Evolutionary conservation across 1,140 invertebrate species (phyloP).

Genomic region (Caenorhabditis inopinata): DNA sequence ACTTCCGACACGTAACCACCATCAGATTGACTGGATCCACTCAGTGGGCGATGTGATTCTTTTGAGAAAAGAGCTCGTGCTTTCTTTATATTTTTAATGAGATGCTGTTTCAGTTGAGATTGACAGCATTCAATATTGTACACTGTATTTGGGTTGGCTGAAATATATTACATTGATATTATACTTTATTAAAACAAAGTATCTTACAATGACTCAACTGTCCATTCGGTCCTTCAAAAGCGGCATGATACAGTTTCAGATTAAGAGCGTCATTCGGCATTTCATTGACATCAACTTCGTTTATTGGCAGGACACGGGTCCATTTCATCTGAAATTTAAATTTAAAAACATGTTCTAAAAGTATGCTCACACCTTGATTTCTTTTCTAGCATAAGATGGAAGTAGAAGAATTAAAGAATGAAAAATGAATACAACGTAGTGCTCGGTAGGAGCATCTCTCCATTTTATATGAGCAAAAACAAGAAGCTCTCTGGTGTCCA

Average conservation of each 20-base stretch:
- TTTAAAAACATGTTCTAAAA: too few species aligned
- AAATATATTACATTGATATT: not conserved
- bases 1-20: slow-evolving; percentile 50
- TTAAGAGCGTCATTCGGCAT: not conserved
- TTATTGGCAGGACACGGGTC: slow-evolving; percentile 34
- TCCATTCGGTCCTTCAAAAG: slow-evolving; percentile 30
- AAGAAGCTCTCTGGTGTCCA: slow-evolving; percentile 50
- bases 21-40: slow-evolving; percentile 55
- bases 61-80: slow-evolving; percentile 33
- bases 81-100: slow-evolving; percentile 50
- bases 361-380: slow-evolving; percentile 51
- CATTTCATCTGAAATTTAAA: slow-evolving; percentile 38
- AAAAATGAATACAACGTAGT: slow-evolving; percentile 54
- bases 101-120: slow-evolving; percentile 50
- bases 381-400: slow-evolving; percentile 32
- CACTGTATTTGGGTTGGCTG: slow-evolving; percentile 44
- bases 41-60: slow-evolving; percentile 45
- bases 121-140: slow-evolving; percentile 53
- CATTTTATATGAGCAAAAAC: slow-evolving; percentile 55
- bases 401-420: slow-evolving; percentile 47
- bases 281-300: slow-evolving; percentile 30
- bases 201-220: slow-evolving; percentile 39
- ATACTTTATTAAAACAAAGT: not conserved
- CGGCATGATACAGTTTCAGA: slow-evolving; percentile 23
- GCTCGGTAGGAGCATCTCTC: slow-evolving; percentile 41